These are phyloP conservation scores for Myanophis thanlyinensis DNA, from an alignment of 2,113 vertebrate genomes.

Conservation along the genomic window DNA sequence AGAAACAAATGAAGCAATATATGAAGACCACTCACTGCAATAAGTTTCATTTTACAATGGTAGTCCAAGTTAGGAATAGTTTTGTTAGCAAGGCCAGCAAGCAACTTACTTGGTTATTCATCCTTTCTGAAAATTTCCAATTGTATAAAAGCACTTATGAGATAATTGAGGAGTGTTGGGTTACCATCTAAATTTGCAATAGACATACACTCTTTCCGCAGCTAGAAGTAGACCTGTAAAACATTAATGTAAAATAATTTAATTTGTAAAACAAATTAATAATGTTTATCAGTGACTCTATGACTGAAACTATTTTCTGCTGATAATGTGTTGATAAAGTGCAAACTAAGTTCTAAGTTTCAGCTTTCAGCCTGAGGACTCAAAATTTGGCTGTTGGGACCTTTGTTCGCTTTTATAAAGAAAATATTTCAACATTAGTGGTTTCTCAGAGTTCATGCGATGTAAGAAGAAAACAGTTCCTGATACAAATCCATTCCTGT, in stretches of 20 bases:
- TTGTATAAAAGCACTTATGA: not conserved
- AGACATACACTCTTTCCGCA: not conserved
- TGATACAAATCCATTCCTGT: not conserved
- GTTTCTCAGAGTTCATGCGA: not conserved
- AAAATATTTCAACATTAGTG: not conserved
- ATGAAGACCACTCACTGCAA: not conserved
- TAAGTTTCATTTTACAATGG: not conserved
- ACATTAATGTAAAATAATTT: too few species aligned
- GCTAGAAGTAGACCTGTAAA: not conserved
- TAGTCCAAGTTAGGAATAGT: not conserved
- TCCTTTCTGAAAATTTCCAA: not conserved
- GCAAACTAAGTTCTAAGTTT: not conserved
- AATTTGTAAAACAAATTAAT: not conserved
- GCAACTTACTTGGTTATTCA: not conserved
- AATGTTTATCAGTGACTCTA: not conserved
- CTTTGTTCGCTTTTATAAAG: not conserved
- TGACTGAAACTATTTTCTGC: not conserved
- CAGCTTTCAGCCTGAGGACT: not conserved
- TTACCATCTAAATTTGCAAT: not conserved
- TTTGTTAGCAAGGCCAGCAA: not conserved
- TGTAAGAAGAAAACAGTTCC: not conserved
- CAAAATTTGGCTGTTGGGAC: not conserved
- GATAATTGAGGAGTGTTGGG: not conserved
- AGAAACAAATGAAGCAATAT: not conserved
- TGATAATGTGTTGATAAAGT: not conserved